phyloP scores from a whole-genome alignment of 2,113 vertebrate genomes.

The Cephalophus harveyi region DNA sequence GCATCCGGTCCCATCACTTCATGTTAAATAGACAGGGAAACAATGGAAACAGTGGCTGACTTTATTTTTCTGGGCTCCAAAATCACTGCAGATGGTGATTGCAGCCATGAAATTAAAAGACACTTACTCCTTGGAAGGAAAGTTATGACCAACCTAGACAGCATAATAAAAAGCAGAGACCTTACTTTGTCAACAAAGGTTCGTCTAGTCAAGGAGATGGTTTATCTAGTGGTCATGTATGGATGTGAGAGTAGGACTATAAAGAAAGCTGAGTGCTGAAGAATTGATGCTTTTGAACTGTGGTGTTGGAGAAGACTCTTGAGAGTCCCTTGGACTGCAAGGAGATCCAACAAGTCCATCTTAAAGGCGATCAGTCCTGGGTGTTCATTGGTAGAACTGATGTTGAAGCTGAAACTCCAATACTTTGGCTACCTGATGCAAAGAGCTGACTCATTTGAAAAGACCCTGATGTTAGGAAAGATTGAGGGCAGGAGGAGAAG shows the following conservation, averaged over 20 bases:
- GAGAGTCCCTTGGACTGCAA: background rate
- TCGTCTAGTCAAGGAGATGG: background rate
- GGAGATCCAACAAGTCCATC: background rate
- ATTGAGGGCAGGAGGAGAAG: background rate
- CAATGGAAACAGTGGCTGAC: background rate
- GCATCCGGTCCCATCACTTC: background rate
- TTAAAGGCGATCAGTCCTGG: background rate
- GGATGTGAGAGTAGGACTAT: background rate
- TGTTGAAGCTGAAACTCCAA: background rate
- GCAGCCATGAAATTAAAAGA: background rate
- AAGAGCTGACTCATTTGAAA: background rate
- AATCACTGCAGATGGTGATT: background rate
- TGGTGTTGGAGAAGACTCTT: background rate
- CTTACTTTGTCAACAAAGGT: background rate
- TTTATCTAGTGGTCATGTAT: background rate
- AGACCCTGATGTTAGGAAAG: background rate
- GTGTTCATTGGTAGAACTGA: background rate
- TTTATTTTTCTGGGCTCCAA: background rate
- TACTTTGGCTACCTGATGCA: background rate
- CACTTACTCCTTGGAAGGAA: background rate
- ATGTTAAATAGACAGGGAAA: background rate
- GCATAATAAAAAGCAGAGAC: background rate
- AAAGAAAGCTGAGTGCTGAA: fast-evolving
- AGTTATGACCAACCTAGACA: background rate
- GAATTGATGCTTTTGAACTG: background rate